phyloP scores from a whole-genome alignment of 2,888 invertebrate species.

The Acronicta alni region DNA sequence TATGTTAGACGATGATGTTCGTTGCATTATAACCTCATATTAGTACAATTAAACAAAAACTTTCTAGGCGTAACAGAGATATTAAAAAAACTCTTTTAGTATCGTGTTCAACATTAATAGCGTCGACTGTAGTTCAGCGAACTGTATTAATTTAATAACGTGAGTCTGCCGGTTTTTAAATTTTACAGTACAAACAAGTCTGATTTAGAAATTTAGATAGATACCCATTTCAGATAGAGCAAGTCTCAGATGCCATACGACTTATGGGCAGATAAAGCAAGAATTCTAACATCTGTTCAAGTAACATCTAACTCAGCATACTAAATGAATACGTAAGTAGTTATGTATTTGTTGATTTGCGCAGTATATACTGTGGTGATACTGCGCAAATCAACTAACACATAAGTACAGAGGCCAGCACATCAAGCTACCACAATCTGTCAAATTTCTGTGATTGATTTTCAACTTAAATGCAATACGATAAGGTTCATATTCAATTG shows the following conservation, averaged over 20 bases:
- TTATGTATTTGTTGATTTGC: no score
- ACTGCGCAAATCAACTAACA: no score
- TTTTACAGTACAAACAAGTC: constrained; percentile 38
- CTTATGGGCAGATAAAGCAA: neutral
- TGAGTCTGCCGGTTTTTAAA: constrained; percentile 17
- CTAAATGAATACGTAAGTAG: no score
- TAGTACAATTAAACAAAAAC: neutral
- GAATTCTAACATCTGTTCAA: neutral
- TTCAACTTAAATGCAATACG: no score
- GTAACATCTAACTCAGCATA: no score
- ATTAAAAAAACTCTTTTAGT: constrained; percentile 1
- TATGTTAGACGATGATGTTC: no score
- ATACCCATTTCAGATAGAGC: neutral
- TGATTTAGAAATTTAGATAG: constrained; percentile 10
- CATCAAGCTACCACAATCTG: no score
- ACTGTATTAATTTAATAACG: constrained; percentile 26
- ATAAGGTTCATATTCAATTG: no score
- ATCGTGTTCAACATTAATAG: constrained; percentile 19
- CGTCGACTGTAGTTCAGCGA: constrained; percentile 19
- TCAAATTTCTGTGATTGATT: no score
- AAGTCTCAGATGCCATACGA: neutral
- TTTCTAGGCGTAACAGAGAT: neutral
- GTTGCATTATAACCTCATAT: no score
- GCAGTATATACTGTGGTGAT: no score
- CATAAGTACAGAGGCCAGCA: no score